A percentile compares a stretch with the other conserved stretches of the same genome.
These are phyloP conservation scores for Leptestheria dahalacensis DNA, from an alignment of 1,140 invertebrate genomes.

Conservation along the genomic window DNA sequence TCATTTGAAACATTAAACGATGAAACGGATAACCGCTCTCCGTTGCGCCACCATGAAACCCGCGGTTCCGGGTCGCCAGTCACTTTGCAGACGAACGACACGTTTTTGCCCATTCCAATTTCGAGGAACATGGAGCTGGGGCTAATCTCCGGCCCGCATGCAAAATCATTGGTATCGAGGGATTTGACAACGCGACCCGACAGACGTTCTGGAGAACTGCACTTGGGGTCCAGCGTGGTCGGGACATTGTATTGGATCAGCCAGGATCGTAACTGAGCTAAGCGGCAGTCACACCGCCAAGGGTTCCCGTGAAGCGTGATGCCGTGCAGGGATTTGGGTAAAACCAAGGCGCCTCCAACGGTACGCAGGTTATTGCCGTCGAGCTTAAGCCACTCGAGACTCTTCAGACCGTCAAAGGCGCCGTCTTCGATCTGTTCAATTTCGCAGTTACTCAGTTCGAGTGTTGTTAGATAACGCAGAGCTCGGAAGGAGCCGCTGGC, in stretches of 20 bases:
- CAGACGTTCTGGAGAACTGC: constrained; percentile 48
- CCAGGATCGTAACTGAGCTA: constrained; percentile 60
- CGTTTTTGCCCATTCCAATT: constrained; percentile 57
- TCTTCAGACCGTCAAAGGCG: constrained; percentile 62
- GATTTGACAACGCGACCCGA: constrained; percentile 47
- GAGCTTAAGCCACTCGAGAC: constrained; percentile 66
- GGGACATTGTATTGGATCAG: constrained; percentile 54
- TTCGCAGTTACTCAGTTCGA: constrained; percentile 66
- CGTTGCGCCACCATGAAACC: constrained; percentile 64
- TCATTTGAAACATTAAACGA: neutral
- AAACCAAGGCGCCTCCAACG: constrained; percentile 47
- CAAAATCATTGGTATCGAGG: constrained; percentile 53
- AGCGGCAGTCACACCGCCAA: constrained; percentile 72
- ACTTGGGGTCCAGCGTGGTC: constrained; percentile 51
- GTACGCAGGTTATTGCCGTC: constrained; percentile 61
- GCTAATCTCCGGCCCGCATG: constrained; percentile 60
- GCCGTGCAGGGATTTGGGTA: constrained; percentile 55
- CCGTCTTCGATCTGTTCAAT: constrained; percentile 57
- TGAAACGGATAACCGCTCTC: constrained; percentile 23
- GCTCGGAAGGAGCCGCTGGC: constrained; percentile 56
- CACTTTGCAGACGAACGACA: constrained; percentile 59
- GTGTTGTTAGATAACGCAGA: constrained; percentile 52
- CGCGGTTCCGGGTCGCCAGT: constrained; percentile 58
- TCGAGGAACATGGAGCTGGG: constrained; percentile 53
- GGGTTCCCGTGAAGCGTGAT: constrained; percentile 70